These are phyloP conservation scores for Onychostruthus taczanowskii DNA, from an alignment of 2,113 vertebrate genomes.

Conservation along the genomic window DNA sequence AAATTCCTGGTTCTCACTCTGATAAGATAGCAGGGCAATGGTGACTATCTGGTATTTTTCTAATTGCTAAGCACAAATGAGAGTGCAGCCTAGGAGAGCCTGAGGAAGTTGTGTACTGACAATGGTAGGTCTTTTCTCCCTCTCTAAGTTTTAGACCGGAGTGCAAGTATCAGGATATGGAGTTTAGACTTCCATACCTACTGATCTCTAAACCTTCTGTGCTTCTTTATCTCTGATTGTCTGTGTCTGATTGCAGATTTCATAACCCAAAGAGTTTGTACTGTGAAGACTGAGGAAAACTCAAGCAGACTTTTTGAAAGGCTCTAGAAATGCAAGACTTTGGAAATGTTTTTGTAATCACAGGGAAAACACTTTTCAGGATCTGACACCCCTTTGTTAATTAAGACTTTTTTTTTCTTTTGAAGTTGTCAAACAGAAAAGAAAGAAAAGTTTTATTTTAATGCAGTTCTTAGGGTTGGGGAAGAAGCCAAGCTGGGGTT, in stretches of 20 bases:
- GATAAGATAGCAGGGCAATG: background rate
- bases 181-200: background rate
- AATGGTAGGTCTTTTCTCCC: background rate
- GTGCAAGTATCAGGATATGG: background rate
- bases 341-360: background rate
- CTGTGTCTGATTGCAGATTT: background rate
- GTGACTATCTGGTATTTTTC: background rate
- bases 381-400: background rate
- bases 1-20: background rate
- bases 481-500: background rate
- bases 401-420: background rate
- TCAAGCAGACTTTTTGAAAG: background rate
- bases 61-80: background rate
- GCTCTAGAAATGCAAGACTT: background rate
- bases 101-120: background rate
- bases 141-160: background rate
- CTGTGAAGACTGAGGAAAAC: background rate
- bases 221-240: background rate
- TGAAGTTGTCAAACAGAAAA: background rate
- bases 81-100: background rate
- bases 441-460: background rate
- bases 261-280: background rate
- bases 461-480: background rate
- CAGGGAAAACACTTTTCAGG: background rate
- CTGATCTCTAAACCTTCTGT: background rate